Evolutionary conservation across 2,888 invertebrate species (phyloP).

Genomic region (Volucella inflata): DNA sequence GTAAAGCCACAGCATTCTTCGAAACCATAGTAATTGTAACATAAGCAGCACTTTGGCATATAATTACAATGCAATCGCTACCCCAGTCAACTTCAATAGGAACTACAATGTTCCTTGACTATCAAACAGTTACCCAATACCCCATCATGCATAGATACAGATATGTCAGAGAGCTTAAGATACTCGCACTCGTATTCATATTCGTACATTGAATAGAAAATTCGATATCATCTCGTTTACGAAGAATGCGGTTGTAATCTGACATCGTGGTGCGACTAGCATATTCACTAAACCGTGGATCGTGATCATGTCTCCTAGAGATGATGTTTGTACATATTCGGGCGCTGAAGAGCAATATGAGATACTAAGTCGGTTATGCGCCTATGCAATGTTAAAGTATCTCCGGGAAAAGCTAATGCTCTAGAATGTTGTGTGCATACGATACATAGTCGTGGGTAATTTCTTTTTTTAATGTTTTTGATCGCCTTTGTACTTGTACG

Average conservation of each 20-base stretch:
- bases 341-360: slow-evolving; percentile 25
- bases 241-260: slow-evolving; percentile 75
- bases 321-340: not conserved
- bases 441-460: slow-evolving; percentile 17
- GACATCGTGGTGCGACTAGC: slow-evolving; percentile 58
- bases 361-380: slow-evolving; percentile 31
- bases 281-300: slow-evolving; percentile 62
- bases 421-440: slow-evolving; percentile 18
- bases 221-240: slow-evolving; percentile 61
- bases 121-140: slow-evolving; percentile 58
- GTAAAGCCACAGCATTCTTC: slow-evolving; percentile 67
- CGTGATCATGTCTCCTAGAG: slow-evolving; percentile 53
- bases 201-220: slow-evolving; percentile 24
- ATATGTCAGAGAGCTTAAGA: not conserved
- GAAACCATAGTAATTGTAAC: slow-evolving; percentile 74
- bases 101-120: slow-evolving; percentile 8
- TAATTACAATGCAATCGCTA: slow-evolving; percentile 63
- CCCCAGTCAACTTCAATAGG: not conserved
- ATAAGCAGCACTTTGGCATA: slow-evolving; percentile 63
- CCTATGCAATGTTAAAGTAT: slow-evolving; percentile 32
- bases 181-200: too few species aligned
- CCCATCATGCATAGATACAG: slow-evolving; percentile 46
- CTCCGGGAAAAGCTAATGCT: slow-evolving; percentile 16
- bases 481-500: not conserved
- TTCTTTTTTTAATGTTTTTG: not conserved